Conservation (phyloP, 1,140 invertebrate genomes). For the Drosophila gunungcola region DNA sequence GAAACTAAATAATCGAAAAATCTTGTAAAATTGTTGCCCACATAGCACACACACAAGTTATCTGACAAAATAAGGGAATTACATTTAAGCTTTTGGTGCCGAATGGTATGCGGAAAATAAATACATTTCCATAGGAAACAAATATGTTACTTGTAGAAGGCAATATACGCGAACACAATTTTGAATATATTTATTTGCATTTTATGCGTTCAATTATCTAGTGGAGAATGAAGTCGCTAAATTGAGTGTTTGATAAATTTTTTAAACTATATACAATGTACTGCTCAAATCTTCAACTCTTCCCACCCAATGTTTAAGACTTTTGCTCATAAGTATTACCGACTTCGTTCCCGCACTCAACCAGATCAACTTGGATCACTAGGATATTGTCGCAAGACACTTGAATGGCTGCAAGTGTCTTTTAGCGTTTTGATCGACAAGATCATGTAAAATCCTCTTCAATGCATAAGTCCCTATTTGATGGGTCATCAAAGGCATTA, state of each 20-base stretch:
- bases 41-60: constrained; percentile 58
- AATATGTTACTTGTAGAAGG: neutral
- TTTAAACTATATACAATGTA: neutral
- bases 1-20: constrained; percentile 18
- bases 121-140: constrained; percentile 16
- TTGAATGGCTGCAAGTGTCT: constrained; percentile 84
- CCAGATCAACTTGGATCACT: constrained; percentile 45
- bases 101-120: constrained; percentile 19
- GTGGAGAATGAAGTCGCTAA: constrained; percentile 33
- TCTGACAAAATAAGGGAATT: constrained; percentile 83
- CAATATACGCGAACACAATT: constrained; percentile 40
- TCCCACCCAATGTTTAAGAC: constrained; percentile 23
- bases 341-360: constrained; percentile 5
- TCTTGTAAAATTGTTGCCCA: constrained; percentile 30
- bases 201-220: neutral
- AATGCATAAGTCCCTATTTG: neutral
- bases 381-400: constrained; percentile 67
- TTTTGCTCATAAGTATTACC: constrained; percentile 40
- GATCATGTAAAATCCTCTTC: constrained; percentile 73
- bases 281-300: neutral
- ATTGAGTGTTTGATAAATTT: neutral
- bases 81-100: constrained; percentile 27
- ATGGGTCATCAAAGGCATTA: constrained; percentile 1
- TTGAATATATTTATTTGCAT: constrained; percentile 4
- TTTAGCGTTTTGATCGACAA: constrained; percentile 59